Evolutionary conservation across 1,140 invertebrate species (phyloP).

Genomic region (Solen grandis): DNA sequence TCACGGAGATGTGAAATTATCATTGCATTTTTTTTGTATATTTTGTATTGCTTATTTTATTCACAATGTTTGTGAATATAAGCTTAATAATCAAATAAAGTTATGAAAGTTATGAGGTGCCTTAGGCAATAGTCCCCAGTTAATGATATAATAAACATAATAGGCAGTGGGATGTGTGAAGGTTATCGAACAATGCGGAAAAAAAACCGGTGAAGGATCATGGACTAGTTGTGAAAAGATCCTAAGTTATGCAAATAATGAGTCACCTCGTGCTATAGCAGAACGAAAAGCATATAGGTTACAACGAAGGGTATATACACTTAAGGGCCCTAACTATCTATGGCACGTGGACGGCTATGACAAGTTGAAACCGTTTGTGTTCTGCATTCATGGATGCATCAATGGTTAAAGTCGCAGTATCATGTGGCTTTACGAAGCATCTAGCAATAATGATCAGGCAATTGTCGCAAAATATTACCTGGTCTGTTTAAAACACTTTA

Average conservation of each 20-base stretch:
- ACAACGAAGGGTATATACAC: constrained; percentile 52
- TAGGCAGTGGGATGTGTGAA: constrained; percentile 14
- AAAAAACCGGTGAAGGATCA: constrained; percentile 16
- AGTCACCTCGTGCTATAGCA: neutral
- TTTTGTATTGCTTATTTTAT: too few relatives aligned
- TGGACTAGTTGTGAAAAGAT: constrained; percentile 2
- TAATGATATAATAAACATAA: neutral
- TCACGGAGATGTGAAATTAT: too few relatives aligned
- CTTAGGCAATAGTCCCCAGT: neutral
- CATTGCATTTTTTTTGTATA: too few relatives aligned
- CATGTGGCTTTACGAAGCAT: constrained; percentile 71
- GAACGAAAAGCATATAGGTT: constrained; percentile 40
- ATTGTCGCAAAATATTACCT: constrained; percentile 67
- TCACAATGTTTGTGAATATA: too few relatives aligned
- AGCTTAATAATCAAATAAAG: too few relatives aligned
- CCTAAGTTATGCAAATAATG: constrained; percentile 25
- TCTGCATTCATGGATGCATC: constrained; percentile 71
- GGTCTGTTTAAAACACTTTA: constrained; percentile 37
- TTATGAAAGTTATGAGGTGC: neutral
- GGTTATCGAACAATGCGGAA: constrained; percentile 18
- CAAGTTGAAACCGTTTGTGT: constrained; percentile 75
- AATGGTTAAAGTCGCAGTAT: constrained; percentile 74
- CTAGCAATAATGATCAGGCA: constrained; percentile 70
- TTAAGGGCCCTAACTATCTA: neutral
- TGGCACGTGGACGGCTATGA: constrained; percentile 76